Evolutionary conservation across 1,140 invertebrate genomes (phyloP).

Genomic region (Papilio machaon): DNA sequence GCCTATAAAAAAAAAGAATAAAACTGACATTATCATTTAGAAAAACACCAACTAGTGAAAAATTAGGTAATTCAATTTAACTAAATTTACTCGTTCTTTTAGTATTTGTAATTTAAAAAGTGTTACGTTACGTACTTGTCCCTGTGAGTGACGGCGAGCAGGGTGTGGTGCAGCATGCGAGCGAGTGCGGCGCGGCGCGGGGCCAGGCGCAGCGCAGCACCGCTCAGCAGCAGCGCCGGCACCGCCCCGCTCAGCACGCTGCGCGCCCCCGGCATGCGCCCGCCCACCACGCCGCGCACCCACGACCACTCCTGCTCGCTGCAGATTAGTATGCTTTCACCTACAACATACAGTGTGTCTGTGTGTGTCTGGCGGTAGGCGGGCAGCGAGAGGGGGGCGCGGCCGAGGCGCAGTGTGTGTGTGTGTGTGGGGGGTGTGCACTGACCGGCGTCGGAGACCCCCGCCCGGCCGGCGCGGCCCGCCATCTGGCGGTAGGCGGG

Average conservation of each 20-base stretch:
- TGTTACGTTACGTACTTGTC: neutral
- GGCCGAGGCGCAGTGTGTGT: constrained; percentile 90
- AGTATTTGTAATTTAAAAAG: no score
- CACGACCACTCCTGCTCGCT: constrained; percentile 48
- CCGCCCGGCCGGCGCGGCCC: constrained; percentile 89
- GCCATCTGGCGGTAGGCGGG: constrained; percentile 97
- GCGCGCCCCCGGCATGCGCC: constrained; percentile 47
- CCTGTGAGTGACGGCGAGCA: constrained; percentile 45
- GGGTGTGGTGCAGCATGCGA: constrained; percentile 47
- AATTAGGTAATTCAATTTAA: no score
- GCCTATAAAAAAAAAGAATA: neutral
- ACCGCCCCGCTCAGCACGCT: constrained; percentile 41
- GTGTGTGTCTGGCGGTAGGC: constrained; percentile 98
- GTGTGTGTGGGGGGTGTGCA: no score
- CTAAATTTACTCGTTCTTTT: no score
- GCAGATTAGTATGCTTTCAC: constrained; percentile 63
- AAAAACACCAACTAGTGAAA: no score
- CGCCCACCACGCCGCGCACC: constrained; percentile 46
- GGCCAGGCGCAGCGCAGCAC: constrained; percentile 50
- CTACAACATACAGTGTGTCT: no score
- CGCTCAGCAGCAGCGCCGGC: constrained; percentile 53
- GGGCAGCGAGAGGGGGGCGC: constrained; percentile 88
- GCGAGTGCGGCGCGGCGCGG: constrained; percentile 22
- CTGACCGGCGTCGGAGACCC: constrained; percentile 55
- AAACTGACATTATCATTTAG: no score